A percentile compares a stretch with the other conserved stretches of the same genome.
phyloP scores from a whole-genome alignment of 1,140 invertebrate genomes.

The Orchesella cincta region DNA sequence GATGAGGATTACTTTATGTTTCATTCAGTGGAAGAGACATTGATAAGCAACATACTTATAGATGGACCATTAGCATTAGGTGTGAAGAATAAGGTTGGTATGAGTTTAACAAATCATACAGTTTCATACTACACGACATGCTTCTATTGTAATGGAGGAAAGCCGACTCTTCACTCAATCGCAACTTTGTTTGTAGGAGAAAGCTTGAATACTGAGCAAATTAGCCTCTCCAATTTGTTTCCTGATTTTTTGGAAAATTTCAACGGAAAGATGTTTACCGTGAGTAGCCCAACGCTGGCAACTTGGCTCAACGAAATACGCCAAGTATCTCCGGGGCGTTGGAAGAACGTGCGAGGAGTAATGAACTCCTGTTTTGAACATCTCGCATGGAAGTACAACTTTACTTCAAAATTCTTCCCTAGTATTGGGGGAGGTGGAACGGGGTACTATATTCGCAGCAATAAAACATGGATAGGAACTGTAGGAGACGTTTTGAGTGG shows the following conservation, averaged over 20 bases:
- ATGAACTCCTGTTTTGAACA: not conserved
- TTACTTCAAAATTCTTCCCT: not conserved
- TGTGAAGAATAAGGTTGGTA: not conserved
- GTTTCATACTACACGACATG: not conserved
- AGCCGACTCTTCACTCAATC: not conserved
- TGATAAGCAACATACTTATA: not conserved
- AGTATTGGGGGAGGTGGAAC: not conserved
- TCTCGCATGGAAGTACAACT: not conserved
- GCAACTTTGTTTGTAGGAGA: not conserved
- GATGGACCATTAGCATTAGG: not conserved
- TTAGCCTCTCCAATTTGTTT: not conserved
- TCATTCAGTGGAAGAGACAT: not conserved
- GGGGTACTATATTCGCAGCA: not conserved
- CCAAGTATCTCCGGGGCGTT: not conserved
- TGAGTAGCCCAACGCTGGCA: not conserved
- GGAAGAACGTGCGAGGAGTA: not conserved
- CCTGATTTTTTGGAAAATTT: not conserved
- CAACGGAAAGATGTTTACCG: not conserved
- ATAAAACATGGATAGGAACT: constrained; percentile 37
- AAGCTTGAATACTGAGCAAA: not conserved
- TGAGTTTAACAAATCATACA: not conserved
- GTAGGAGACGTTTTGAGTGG: constrained; percentile 33
- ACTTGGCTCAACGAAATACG: not conserved
- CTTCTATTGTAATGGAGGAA: not conserved
- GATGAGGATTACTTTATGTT: constrained; percentile 15